Evolutionary conservation across 2,888 invertebrate genomes (phyloP), one percentile per base, ranked within the genome.

Genomic region (Aethes cnicana): DNA sequence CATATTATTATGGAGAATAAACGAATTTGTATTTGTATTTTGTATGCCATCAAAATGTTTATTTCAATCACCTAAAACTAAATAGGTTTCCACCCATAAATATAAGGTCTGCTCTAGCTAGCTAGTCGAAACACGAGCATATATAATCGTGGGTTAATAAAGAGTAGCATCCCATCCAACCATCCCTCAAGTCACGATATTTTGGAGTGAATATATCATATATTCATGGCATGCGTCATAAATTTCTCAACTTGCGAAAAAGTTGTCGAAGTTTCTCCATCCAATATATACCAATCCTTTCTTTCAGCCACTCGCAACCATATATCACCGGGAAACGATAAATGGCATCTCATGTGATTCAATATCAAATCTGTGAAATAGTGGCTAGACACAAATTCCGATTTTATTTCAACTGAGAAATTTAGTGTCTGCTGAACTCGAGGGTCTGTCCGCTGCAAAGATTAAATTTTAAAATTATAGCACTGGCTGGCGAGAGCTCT

Each of bases 381-480:
- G 37, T 44, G 18, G 18, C 37, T 52, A 25, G 37, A 26, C 50
- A 44, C 44, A 52, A 52, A 52, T 26, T 23, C 30, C 32, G 43
- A 35, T 37, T 52, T 44, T 36, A 62, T 58, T 53, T 42, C 52
- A 26, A 58, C 57, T 52, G 48, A 28, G 52, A 55, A 53, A 57
- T 59, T 54, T 63, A 59, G 52, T 55, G 42, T 21, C 35, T 14
- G 50, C 25, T 36, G 61, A 60, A 3, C 35, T 9, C 43, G 39
- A 26, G 20, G 41, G 37, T 43, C 37, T 43, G 55, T 46, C 32
- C 30, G 28, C 30, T 26, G 48, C 30, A 55, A 56, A 55, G 49
- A 62, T 62, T 59, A 58, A 53, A 54, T 60, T 62, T 59, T 30
- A 46, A 59, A 64, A 53, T 59, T 49, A 59, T 58, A 53, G 49